These are phyloP conservation scores for Hesperia comma DNA, from an alignment of 2,888 invertebrate species.

Conservation along the genomic window DNA sequence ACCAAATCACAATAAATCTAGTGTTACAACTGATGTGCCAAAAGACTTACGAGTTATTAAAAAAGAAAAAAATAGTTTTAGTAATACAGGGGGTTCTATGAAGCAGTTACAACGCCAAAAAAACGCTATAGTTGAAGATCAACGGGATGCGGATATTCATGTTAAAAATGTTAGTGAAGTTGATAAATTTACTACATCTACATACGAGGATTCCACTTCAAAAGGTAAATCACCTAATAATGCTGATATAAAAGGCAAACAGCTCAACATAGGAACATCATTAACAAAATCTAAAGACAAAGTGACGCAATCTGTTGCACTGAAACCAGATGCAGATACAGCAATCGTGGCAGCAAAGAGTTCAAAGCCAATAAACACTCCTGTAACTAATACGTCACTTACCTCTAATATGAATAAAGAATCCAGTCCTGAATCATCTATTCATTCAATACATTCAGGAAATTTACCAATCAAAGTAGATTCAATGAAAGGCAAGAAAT, in stretches of 20 bases:
- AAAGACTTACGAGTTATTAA: conserved; percentile 2
- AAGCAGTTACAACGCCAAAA: conserved; percentile 62
- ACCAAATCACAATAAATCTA: conserved; percentile 3
- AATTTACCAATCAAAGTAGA: neutral
- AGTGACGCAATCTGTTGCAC: neutral
- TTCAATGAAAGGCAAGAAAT: neutral
- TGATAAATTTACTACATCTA: conserved; percentile 20
- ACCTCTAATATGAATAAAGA: neutral
- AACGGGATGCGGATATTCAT: conserved; percentile 39
- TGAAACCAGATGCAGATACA: conserved; percentile 2
- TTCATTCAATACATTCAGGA: neutral
- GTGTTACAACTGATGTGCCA: conserved; percentile 4
- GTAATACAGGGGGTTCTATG: conserved; percentile 31
- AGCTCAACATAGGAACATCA: no score
- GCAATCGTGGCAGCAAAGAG: neutral
- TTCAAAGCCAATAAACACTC: neutral
- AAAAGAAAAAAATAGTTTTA: conserved; percentile 11
- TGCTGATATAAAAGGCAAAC: neutral
- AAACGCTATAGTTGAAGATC: conserved; percentile 49
- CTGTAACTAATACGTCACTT: neutral
- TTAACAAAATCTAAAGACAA: neutral
- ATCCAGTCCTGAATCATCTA: neutral
- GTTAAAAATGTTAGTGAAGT: conserved; percentile 29
- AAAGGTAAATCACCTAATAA: neutral
- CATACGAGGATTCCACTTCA: conserved; percentile 18